Evolutionary conservation across 2,888 invertebrate genomes (phyloP), one percentile per base, ranked within the genome.

Genomic region (Caenorhabditis sp.): DNA sequence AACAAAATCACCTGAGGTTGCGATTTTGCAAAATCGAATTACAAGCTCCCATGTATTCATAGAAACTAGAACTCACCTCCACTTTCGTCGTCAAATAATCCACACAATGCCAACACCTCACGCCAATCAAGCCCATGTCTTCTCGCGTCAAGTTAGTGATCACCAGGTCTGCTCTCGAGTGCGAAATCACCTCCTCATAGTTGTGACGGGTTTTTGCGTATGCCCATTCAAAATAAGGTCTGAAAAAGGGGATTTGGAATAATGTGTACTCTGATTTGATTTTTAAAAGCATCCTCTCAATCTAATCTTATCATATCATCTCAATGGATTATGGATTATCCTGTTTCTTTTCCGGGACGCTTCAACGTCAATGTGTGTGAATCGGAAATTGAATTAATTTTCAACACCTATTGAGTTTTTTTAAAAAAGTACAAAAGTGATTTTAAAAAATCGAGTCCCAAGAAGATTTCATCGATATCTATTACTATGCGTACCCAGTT

Each of bases 61-160:
- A 10, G 38, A 38, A 47, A 19, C 19, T 47, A 31, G 19, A 4
- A n/a, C 10, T 49, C 41, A 84, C 84, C 76, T 84, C 73, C 22
- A 84, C 58, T 26, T 54, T 69, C 4, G 69, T 59, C 1, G 63
- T 66, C 22, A 80, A 28, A 51, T 54, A 84, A 47, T 84, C 56
- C 1, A 68, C 72, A 72, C 91, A 91, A 44, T 88, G 88, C 86
- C 88, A 90, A 77, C 91, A 91, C 16, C 73, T 66, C 51, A 89
- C 85, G 16, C 76, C 84, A 68, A 90, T 85, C 16, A 81, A 47
- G 2, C 90, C 91, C 19, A 90, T 72, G 61, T 90, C 89, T n/a
- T 80, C 68, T 24, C 82, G 49, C 16, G 81, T 70, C 24, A 88
- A 72, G 26, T 81, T 77, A 26, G 69, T 49, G 24, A 90, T 82